Conservation (phyloP, 1,140 invertebrate genomes). For the Archivesica marissinica region DNA sequence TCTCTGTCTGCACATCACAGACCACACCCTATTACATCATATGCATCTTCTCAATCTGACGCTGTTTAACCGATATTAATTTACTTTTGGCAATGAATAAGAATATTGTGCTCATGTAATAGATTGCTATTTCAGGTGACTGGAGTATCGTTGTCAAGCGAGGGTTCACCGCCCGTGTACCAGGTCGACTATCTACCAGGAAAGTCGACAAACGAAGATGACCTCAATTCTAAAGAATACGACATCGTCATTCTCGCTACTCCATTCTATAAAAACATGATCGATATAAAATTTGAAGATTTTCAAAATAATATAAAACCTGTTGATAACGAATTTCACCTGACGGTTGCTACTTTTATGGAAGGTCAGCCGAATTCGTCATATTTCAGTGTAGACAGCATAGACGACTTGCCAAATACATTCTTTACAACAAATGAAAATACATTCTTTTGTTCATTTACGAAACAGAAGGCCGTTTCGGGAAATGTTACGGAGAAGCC, state of each 20-base stretch:
- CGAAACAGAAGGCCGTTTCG: constrained; percentile 83
- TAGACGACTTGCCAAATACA: constrained; percentile 75
- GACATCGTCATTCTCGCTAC: constrained; percentile 87
- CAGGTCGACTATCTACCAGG: constrained; percentile 45
- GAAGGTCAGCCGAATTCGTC: constrained; percentile 85
- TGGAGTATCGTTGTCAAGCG: constrained; percentile 35
- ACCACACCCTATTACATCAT: too few species aligned
- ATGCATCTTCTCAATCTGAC: too few species aligned
- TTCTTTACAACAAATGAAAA: constrained; percentile 85
- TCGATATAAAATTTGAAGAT: constrained; percentile 83
- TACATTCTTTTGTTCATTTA: constrained; percentile 83
- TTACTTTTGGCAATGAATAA: too few species aligned
- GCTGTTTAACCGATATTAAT: too few species aligned
- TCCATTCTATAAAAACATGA: constrained; percentile 85
- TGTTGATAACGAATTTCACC: constrained; percentile 85
- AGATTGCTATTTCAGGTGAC: constrained; percentile 34
- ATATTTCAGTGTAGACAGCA: constrained; percentile 83
- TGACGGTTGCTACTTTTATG: constrained; percentile 87
- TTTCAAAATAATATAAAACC: constrained; percentile 79
- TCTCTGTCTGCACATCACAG: too few species aligned
- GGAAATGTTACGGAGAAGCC: constrained; percentile 21
- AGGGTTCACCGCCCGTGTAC: constrained; percentile 54
- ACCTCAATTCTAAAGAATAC: constrained; percentile 80
- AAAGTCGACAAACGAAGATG: constrained; percentile 46
- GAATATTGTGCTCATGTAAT: too few species aligned